These are phyloP conservation scores for Tragelaphus scriptus DNA, from an alignment of 2,113 vertebrate species.

Conservation along the genomic window DNA sequence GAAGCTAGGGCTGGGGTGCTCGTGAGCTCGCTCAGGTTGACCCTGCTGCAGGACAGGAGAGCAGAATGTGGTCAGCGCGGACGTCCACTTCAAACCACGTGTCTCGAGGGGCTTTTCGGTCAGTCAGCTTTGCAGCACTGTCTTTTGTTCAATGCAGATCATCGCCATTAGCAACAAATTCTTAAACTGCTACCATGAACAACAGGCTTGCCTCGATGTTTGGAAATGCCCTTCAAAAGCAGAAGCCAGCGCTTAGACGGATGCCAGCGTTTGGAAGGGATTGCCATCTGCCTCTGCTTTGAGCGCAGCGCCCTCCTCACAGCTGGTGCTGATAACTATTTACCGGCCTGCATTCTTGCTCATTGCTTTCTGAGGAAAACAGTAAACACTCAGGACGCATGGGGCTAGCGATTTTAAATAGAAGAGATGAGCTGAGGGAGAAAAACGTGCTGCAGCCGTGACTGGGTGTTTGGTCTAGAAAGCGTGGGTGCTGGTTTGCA, in stretches of 20 bases:
- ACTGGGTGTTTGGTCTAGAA: neutral
- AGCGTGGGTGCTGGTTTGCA: neutral
- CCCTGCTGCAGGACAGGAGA: no score
- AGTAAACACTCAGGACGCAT: neutral
- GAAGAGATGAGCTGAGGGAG: neutral
- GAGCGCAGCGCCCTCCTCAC: neutral
- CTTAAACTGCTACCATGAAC: neutral
- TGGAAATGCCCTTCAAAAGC: neutral
- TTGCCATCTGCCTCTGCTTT: neutral
- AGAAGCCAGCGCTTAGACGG: neutral
- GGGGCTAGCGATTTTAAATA: neutral
- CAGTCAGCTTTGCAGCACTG: neutral
- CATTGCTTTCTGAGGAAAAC: neutral
- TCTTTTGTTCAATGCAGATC: neutral
- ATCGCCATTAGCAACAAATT: neutral
- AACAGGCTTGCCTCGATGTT: neutral
- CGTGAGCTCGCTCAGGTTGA: neutral
- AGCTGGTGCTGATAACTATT: neutral
- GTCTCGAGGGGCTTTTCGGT: neutral
- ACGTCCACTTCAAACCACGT: neutral
- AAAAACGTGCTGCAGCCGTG: neutral
- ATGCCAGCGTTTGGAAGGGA: fast-evolving
- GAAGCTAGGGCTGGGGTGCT: neutral
- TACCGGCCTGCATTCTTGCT: neutral
- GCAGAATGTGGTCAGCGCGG: no score